Base-by-base conservation (phyloP, 2,113 vertebrate species). In the Epinephelus lanceolatus region DNA sequence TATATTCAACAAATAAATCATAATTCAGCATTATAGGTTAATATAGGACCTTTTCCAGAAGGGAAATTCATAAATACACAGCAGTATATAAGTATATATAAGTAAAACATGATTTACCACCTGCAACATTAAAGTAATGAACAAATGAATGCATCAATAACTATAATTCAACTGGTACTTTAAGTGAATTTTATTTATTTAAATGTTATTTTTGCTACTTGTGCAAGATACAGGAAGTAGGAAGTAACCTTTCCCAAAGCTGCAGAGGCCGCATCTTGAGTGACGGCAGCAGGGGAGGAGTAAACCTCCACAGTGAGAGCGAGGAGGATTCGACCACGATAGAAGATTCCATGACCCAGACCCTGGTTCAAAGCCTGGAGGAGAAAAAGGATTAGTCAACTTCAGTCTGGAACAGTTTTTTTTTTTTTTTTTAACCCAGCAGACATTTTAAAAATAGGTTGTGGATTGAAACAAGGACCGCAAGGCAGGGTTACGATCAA, bases 331-430 rank as follows among this genome's bases (percentile, higher is more conserved):
- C 96, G 94, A 6, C 97, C 98, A 0, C 96, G 94, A 86, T 97
- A 99, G 93, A 96, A 99, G 78, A 97, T 94, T 33, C 97, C 97
- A 59, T 96, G 95, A 0, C 97, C 96, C 47, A 95, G 67, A 13
- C 97, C 98, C 92, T 99, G 95, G 0, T 97, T 99, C 88, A 99
- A 94, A 81, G 94, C 94, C 84, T 94, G 76, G 42, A 82, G 53
- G 8, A 23, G 37, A 60, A 37, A 37, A 37, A 27, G 14, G 5
- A 23, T 71, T 23, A 52, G 57, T 30, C 51, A 13, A 61, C 11
- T 65, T 19, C 3, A 57, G 4, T 51, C 17, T 51, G n/a, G 63
- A 51, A 33, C 30, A 1, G 21, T 42, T 56, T 55, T 56, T 27
- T 27, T 27, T 23, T 52, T 27, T 7, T 63, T 10, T 56, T 76